Evolutionary conservation across 2,888 invertebrate species (phyloP).

Genomic region (Heliconius hortense): DNA sequence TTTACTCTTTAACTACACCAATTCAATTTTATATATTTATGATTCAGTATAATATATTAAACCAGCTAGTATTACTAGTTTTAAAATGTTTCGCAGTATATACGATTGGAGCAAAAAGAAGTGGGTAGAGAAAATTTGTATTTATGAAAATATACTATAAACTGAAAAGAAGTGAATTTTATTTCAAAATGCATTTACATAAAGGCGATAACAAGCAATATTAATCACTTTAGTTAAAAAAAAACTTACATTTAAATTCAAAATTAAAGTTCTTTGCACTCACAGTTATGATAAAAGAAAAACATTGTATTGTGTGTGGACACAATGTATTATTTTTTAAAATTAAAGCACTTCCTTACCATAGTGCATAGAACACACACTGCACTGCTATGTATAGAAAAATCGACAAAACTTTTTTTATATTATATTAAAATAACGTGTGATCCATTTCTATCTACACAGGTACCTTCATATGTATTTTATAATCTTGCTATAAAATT

Average conservation of each 20-base stretch:
- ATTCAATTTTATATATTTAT: background rate
- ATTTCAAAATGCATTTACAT: background rate
- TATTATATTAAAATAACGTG: no score
- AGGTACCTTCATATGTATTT: no score
- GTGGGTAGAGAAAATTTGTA: background rate
- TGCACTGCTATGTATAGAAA: background rate
- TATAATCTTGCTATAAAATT: no score
- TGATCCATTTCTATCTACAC: no score
- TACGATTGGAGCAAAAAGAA: background rate
- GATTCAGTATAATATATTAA: background rate
- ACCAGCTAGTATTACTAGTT: conserved; percentile 8
- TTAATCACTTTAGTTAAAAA: background rate
- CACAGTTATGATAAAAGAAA: no score
- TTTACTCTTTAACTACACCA: background rate
- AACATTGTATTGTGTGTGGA: no score
- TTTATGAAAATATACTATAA: background rate
- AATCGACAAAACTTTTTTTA: no score
- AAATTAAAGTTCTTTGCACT: no score
- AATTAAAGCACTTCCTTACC: background rate
- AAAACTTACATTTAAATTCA: background rate
- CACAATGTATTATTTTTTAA: no score
- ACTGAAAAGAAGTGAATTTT: background rate
- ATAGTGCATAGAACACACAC: background rate
- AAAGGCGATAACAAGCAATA: background rate
- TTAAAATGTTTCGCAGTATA: background rate